Evolutionary conservation across 2,113 vertebrate genomes (phyloP).

Genomic region (Saccopteryx bilineata): DNA sequence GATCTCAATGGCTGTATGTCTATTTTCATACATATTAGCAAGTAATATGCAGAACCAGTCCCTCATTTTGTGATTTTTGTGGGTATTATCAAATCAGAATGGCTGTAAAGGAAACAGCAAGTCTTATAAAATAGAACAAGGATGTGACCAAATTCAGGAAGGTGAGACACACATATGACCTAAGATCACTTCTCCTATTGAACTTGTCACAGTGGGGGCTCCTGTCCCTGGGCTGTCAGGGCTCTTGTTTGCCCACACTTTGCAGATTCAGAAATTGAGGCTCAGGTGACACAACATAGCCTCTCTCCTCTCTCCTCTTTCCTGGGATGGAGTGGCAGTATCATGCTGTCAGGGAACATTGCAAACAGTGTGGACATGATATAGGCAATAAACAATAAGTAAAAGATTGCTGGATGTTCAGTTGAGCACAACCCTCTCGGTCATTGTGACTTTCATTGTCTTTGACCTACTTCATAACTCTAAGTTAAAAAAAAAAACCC

Average conservation of each 20-base stretch:
- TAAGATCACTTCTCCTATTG: accelerated
- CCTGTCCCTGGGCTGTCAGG: accelerated
- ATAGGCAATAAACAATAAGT: background rate
- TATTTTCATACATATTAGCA: background rate
- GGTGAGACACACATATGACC: accelerated
- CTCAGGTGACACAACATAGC: too few relatives aligned
- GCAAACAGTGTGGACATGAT: background rate
- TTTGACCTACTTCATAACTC: slow-evolving; percentile 6
- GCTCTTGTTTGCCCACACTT: background rate
- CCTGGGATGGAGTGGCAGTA: background rate
- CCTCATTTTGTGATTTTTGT: background rate
- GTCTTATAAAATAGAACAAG: background rate
- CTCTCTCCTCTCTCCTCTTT: background rate
- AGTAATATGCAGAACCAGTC: background rate
- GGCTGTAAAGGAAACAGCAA: background rate
- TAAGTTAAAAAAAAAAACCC: background rate
- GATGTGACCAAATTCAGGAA: background rate
- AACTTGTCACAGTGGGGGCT: accelerated
- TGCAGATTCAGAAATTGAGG: background rate
- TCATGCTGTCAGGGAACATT: background rate
- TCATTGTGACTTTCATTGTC: background rate
- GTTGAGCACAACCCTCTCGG: accelerated
- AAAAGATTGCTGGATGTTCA: background rate
- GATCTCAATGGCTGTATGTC: background rate
- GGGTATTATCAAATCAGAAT: background rate